phyloP scores from a whole-genome alignment of 2,797 vertebrate species.

The Sphenodon punctatus region DNA sequence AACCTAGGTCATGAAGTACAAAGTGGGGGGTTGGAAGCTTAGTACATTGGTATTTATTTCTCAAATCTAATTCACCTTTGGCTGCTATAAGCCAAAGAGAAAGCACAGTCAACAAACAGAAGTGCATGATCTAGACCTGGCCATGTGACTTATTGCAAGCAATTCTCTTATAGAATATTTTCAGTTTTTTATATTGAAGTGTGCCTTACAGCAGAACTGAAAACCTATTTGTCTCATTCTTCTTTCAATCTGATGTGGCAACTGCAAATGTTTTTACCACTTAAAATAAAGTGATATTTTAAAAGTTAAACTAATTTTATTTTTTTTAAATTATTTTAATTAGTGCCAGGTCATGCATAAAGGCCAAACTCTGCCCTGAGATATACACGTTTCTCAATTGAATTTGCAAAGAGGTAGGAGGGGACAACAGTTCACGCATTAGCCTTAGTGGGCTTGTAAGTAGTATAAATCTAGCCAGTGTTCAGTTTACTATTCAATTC shows the following conservation, averaged over 20 bases:
- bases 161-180: background rate
- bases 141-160: background rate
- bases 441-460: background rate
- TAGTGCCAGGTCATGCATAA: background rate
- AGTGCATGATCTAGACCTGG: background rate
- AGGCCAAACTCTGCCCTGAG: background rate
- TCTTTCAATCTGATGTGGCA: background rate
- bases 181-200: background rate
- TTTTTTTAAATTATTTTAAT: background rate
- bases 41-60: background rate
- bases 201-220: too few relatives aligned
- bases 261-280: background rate
- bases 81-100: background rate
- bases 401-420: background rate
- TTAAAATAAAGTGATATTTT: background rate
- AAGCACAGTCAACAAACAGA: background rate
- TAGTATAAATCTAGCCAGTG: background rate
- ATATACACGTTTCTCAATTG: background rate
- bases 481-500: background rate
- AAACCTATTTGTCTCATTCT: background rate
- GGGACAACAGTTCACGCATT: background rate
- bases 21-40: background rate
- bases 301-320: background rate
- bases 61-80: background rate
- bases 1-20: background rate